Conservation (phyloP, 2,113 vertebrate species). For the Bufo gargarizans region DNA sequence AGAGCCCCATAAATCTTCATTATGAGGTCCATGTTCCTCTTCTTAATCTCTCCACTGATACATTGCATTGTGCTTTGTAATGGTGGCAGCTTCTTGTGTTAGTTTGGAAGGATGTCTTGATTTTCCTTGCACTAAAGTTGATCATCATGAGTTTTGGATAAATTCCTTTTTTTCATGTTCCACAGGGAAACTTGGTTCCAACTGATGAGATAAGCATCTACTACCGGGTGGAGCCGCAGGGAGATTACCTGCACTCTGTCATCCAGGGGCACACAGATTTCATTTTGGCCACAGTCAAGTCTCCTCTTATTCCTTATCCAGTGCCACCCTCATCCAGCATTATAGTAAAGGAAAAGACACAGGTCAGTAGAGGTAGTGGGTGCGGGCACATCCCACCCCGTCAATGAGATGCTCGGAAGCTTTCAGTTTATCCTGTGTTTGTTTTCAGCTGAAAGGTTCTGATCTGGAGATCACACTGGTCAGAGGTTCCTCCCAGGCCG, state of each 20-base stretch:
- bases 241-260: slow-evolving; percentile 84
- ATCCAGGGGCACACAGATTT: slow-evolving; percentile 88
- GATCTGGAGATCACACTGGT: slow-evolving; percentile 90
- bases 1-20: no score
- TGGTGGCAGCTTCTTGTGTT: not conserved
- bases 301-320: slow-evolving; percentile 84
- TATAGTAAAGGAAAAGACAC: slow-evolving; percentile 89
- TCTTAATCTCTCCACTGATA: no score
- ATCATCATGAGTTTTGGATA: not conserved
- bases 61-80: no score
- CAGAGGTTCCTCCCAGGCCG: slow-evolving; percentile 69
- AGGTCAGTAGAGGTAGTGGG: slow-evolving; percentile 72
- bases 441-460: slow-evolving; percentile 80
- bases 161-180: not conserved
- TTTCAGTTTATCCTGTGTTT: not conserved
- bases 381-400: no score
- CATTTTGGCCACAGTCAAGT: slow-evolving; percentile 91
- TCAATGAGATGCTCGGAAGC: no score
- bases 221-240: slow-evolving; percentile 81
- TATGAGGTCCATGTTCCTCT: no score
- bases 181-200: slow-evolving; percentile 88
- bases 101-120: not conserved
- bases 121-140: not conserved
- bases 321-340: slow-evolving; percentile 77
- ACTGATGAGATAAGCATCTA: slow-evolving; percentile 91